A percentile compares a stretch with the other conserved stretches of the same genome.
phyloP scores from a whole-genome alignment of 2,888 invertebrate genomes.

The Arge pagana region DNA sequence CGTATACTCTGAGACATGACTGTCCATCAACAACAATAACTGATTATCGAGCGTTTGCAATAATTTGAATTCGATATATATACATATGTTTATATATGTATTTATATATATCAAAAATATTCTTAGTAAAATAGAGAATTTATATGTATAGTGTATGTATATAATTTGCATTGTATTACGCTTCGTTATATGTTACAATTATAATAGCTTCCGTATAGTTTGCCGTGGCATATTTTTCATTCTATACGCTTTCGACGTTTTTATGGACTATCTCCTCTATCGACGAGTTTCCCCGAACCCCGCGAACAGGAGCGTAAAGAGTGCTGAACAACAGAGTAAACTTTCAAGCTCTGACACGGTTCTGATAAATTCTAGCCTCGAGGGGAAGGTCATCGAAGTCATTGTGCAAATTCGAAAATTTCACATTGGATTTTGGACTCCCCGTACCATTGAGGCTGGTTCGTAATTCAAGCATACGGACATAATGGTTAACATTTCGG shows the following conservation, averaged over 20 bases:
- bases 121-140: slow-evolving; percentile 58
- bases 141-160: slow-evolving; percentile 42
- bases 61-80: slow-evolving; percentile 26
- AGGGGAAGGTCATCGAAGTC: too few species aligned
- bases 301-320: slow-evolving; percentile 4
- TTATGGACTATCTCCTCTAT: slow-evolving; percentile 7
- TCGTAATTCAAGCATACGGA: too few species aligned
- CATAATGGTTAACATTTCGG: slow-evolving; percentile 5
- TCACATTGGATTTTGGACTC: too few species aligned
- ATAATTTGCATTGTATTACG: slow-evolving; percentile 21
- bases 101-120: slow-evolving; percentile 59
- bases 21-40: slow-evolving; percentile 35
- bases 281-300: too few species aligned
- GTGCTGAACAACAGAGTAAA: slow-evolving; percentile 13
- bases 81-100: slow-evolving; percentile 34
- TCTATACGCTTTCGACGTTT: slow-evolving; percentile 1
- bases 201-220: slow-evolving; percentile 6
- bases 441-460: too few species aligned
- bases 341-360: too few species aligned
- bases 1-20: slow-evolving; percentile 20
- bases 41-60: slow-evolving; percentile 42
- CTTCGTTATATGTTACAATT: slow-evolving; percentile 11
- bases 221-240: slow-evolving; percentile 1
- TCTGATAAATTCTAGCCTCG: too few species aligned
- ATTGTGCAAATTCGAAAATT: too few species aligned